Evolutionary conservation across 2,888 invertebrate genomes (phyloP), one percentile per base, ranked within the genome.

Genomic region (Spisula subtruncata): DNA sequence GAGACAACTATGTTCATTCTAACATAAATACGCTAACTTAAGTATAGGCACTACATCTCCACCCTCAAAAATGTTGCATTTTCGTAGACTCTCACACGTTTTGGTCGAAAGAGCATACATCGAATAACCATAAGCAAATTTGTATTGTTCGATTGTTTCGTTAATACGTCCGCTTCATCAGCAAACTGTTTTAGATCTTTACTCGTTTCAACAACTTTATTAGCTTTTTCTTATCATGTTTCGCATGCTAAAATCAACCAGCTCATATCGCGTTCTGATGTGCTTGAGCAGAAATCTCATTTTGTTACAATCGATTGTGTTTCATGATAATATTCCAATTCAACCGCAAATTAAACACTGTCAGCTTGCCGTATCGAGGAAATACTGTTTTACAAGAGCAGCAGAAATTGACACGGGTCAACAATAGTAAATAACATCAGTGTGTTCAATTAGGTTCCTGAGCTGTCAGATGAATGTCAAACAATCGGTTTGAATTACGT

Each of bases 401-500:
- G 35, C 35, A 32, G 32, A 32, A 32, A 18, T 32, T 35, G 35
- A 35, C 75, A 35, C 32, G 35, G 75, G 75, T 75, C 75, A 75
- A 75, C 75, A 75, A 35, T 35, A 75, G 75, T 75, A 75, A 75
- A 75, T 35, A 75, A 75, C 32, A 32, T 35, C 16, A 25, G 35
- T 35, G 32, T 35, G 75, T 75, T 75, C 75, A 75, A 75, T 75
- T 75, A 75, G 35, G 32, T 75, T 66, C 18, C 18, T 25, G 29
- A 35, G 32, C 18, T 75, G 75, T 75, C 75, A 75, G 75, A 75
- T 75, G 32, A 75, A 75, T 75, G 75, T 75, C 75, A 35, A 75
- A 14, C 75, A 35, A 35, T 75, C 75, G 35, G 32, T 35, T 35
- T 32, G 75, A 75, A 75, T 75, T 75, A 75, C 35, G 16, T 75